Evolutionary conservation across 35 echinoderm and acorn worm genomes (phyloP).

Genomic region (Acanthaster planci): DNA sequence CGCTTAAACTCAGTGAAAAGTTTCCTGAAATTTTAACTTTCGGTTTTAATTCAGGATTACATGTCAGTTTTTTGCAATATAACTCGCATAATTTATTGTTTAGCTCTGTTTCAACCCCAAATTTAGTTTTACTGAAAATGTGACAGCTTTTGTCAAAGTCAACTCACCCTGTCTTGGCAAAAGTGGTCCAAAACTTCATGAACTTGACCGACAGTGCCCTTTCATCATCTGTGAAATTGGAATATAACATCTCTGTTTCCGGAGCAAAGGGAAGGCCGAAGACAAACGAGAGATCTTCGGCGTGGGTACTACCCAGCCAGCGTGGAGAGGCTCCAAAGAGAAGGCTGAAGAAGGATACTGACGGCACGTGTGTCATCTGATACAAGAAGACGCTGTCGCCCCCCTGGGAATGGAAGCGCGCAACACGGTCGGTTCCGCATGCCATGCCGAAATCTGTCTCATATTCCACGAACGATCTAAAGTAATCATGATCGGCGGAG

Average conservation of each 20-base stretch:
- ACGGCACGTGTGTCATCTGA: constrained; percentile 62
- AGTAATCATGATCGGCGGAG: constrained; percentile 53
- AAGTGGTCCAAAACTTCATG: constrained; percentile 84
- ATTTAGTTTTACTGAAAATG: too few species aligned
- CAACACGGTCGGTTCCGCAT: constrained; percentile 41
- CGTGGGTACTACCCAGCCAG: constrained; percentile 61
- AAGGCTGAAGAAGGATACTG: neutral
- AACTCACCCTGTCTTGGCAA: constrained; percentile 72
- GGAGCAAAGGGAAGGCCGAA: constrained; percentile 52
- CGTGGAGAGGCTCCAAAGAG: neutral
- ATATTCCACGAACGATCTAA: constrained; percentile 42
- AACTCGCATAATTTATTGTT: neutral
- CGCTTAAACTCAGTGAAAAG: too few species aligned
- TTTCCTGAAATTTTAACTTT: too few species aligned
- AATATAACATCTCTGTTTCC: neutral
- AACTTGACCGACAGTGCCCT: constrained; percentile 53
- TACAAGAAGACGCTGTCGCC: constrained; percentile 57
- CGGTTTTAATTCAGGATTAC: too few species aligned
- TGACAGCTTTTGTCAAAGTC: neutral
- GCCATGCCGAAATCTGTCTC: constrained; percentile 41
- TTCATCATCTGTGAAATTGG: constrained; percentile 41
- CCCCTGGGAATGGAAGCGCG: constrained; percentile 28
- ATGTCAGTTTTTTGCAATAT: too few species aligned
- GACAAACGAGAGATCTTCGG: constrained; percentile 57
- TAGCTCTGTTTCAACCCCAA: neutral